Base-by-base conservation (phyloP, 2,113 vertebrate species). In the Agapornis roseicollis region DNA sequence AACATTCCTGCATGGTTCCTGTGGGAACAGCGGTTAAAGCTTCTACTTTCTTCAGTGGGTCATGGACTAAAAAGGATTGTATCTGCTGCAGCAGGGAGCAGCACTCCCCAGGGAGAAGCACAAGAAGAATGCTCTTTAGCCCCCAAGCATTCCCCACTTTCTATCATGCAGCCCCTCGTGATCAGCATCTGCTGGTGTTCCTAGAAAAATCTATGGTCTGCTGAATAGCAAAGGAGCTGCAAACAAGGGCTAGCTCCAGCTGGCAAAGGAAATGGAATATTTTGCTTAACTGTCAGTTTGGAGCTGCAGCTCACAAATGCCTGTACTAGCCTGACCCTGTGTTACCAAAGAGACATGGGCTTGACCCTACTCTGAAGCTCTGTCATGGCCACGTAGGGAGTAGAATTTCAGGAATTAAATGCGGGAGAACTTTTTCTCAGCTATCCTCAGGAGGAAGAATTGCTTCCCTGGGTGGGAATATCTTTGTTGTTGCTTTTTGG, bases 201-300 rank as follows among this genome's bases (percentile, higher is more conserved):
- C 96, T 96, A 94, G 95, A 96, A 91, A 91, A 94, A 60, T 52
- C 94, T 71, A 63, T 2, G 89, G 12, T 91, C 87, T 73, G 81
- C 58, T 77, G 88, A 50, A 58, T 7, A 89, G 86, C 87, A 88
- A 91, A 80, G 42, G 93, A 94, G 88, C 74, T 90, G 89, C 17
- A 64, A 88, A 63, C 87, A 55, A 84, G 58, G 85, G 22, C 49
- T 35, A 33, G 73, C 90, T 96, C 95, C 97, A 97, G 95, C 96
- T 96, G 97, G 97, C 97, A 92, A 15, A 37, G 96, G 11, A 90
- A 61, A 39, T 4, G 94, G 97, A 97, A 96, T 89, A 72, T 91
- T 93, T 90, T 89, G 92, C 89, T 96, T 49, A 33, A 96, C 41
- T 91, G 87, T 83, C 91, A 82, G 7, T 49, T 14, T 22, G 89